phyloP scores from a whole-genome alignment of 2,797 vertebrate species.

The Argyrosomus regius region DNA sequence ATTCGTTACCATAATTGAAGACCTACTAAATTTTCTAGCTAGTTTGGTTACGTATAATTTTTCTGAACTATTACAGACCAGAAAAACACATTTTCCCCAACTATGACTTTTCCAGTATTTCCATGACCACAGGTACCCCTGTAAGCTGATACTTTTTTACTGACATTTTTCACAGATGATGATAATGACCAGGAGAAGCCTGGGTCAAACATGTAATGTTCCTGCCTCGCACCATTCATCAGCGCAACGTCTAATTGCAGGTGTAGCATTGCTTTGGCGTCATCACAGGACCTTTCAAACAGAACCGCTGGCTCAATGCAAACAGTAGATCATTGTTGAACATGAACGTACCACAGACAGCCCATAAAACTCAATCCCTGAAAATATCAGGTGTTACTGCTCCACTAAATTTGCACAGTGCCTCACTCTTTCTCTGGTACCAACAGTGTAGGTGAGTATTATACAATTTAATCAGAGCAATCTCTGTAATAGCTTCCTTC shows the following conservation, averaged over 20 bases:
- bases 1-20: background rate
- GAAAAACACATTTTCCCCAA: constrained; percentile 13
- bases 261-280: constrained; percentile 71
- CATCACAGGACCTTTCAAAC: constrained; percentile 63
- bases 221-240: constrained; percentile 60
- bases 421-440: background rate
- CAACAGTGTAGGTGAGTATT: constrained; percentile 14
- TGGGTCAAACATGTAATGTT: constrained; percentile 62
- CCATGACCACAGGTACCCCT: background rate
- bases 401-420: constrained; percentile 23
- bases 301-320: constrained; percentile 54
- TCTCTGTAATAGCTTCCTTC: constrained; percentile 39
- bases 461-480: constrained; percentile 38
- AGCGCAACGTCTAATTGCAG: constrained; percentile 69
- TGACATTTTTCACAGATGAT: constrained; percentile 34
- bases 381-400: constrained; percentile 66
- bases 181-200: constrained; percentile 50
- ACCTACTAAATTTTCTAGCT: background rate
- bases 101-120: constrained; percentile 14
- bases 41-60: constrained; percentile 16
- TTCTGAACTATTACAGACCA: background rate
- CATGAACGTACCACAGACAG: constrained; percentile 37
- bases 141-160: constrained; percentile 27
- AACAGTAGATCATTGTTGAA: constrained; percentile 74
- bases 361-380: constrained; percentile 47